Base-by-base conservation (phyloP, 1,140 invertebrate genomes). In the Drosophila lini region DNA sequence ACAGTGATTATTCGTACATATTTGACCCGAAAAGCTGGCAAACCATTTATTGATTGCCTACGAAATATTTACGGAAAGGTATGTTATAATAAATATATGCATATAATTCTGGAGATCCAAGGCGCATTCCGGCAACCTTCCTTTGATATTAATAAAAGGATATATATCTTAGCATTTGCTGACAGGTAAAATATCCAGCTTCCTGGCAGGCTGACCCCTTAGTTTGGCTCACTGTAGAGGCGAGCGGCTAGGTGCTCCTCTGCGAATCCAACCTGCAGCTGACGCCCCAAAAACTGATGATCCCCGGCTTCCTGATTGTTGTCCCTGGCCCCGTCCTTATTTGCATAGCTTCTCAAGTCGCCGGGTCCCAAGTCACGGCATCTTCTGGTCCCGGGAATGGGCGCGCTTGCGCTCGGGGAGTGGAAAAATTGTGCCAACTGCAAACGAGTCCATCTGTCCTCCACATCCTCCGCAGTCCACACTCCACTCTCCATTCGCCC, bases 381-480 rank as follows among this genome's bases (percentile, higher is more conserved):
- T 60, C 47, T 50, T 60, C 44, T 44, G 32, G 19, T 31, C 25
- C 6, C 32, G 62, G 62, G 56, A 62, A 45, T 36, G 63, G 75
- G 61, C 52, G 75, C 75, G 75, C 75, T 76, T 78, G 75, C 82
- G 82, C 82, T 13, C 41, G 42, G 22, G 38, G 16, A 61, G 76
- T 44, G 38, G 53, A 71, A 52, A 61, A 67, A 55, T 36, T 53
- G 61, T 41, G 57, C 81, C 77, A 86, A 79, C 77, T 79, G 83
- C 71, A 79, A 67, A 68, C 63, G 74, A 44, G 69, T 59, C 74
- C 60, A 61, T 63, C 63, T 61, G 60, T 75, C 32, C 62, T 28
- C 25, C 44, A 38, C 10, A 59, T 41, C 60, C 53, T 58, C 36
- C 11, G 25, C 11, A 28, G 9, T 44, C 19, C 56, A 19, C 38